A percentile compares a stretch with the other conserved stretches of the same genome.
phyloP scores from a whole-genome alignment of 2,888 invertebrate genomes.

The Troides helena region DNA sequence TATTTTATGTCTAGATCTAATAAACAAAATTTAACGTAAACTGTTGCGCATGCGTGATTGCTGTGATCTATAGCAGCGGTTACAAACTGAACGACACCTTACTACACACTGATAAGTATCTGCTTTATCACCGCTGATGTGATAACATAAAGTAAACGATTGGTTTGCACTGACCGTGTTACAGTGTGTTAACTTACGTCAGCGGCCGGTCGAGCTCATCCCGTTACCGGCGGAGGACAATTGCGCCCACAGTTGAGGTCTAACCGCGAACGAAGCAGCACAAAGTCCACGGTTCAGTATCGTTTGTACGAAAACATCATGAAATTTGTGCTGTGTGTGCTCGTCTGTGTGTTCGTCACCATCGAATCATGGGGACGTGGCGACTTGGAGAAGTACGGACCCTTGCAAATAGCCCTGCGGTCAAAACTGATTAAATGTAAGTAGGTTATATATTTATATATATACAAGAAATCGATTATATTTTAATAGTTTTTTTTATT shows the following conservation, averaged over 20 bases:
- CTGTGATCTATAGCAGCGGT: too few species aligned
- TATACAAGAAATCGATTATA: too few species aligned
- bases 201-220: conserved; percentile 10
- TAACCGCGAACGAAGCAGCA: conserved; percentile 1
- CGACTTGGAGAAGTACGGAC: conserved; percentile 65
- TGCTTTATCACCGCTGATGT: too few species aligned
- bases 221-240: conserved; percentile 16
- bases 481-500: too few species aligned
- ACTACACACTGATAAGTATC: too few species aligned
- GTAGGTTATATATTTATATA: conserved; percentile 34
- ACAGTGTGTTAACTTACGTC: conserved; percentile 15
- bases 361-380: conserved; percentile 48
- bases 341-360: conserved; percentile 37
- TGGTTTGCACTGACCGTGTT: conserved; percentile 2
- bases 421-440: conserved; percentile 66
- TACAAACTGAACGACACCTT: too few species aligned
- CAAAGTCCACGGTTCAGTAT: neutral
- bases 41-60: too few species aligned
- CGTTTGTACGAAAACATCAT: conserved; percentile 29
- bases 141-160: neutral
- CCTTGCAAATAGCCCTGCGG: conserved; percentile 55
- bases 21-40: too few species aligned
- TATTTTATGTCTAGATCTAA: too few species aligned
- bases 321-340: conserved; percentile 35
- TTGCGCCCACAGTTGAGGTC: conserved; percentile 7